A percentile compares a stretch with the other conserved stretches of the same genome.
These are phyloP conservation scores for Amphiprion ocellaris DNA, from an alignment of 2,113 vertebrate genomes.

Conservation along the genomic window DNA sequence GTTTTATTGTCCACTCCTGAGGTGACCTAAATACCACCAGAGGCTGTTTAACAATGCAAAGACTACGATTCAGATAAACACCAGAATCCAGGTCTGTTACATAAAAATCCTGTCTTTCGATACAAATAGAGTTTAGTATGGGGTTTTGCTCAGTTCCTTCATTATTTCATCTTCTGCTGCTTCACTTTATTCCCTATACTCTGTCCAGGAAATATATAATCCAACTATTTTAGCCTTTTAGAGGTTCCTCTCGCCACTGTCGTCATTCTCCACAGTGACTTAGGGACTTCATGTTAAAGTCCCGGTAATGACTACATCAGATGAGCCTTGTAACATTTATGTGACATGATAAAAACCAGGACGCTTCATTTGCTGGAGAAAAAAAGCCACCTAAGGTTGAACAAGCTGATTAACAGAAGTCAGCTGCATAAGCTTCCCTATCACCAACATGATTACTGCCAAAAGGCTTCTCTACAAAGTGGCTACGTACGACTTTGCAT, in stretches of 20 bases:
- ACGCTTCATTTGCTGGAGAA: neutral
- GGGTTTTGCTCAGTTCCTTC: too few relatives aligned
- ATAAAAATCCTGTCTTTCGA: too few relatives aligned
- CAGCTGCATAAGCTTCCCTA: neutral
- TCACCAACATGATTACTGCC: constrained; percentile 33
- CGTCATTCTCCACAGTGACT: constrained; percentile 8
- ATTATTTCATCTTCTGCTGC: too few relatives aligned
- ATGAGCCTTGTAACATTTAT: neutral
- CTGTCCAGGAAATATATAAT: too few relatives aligned
- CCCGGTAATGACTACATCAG: neutral
- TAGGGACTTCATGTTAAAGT: neutral
- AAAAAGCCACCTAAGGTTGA: neutral
- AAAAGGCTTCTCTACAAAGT: constrained; percentile 31
- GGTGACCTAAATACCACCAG: too few relatives aligned
- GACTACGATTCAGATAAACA: too few relatives aligned
- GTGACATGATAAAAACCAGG: too few relatives aligned
- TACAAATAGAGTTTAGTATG: too few relatives aligned
- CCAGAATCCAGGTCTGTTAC: too few relatives aligned
- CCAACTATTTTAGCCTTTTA: neutral
- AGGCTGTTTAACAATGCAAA: too few relatives aligned
- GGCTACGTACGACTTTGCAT: constrained; percentile 21
- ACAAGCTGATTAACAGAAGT: constrained; percentile 33
- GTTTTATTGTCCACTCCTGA: too few relatives aligned
- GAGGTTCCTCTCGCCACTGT: neutral
- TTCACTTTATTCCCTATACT: too few relatives aligned